Base-by-base conservation (phyloP, 2,113 vertebrate genomes). In the Chaetodon auriga region DNA sequence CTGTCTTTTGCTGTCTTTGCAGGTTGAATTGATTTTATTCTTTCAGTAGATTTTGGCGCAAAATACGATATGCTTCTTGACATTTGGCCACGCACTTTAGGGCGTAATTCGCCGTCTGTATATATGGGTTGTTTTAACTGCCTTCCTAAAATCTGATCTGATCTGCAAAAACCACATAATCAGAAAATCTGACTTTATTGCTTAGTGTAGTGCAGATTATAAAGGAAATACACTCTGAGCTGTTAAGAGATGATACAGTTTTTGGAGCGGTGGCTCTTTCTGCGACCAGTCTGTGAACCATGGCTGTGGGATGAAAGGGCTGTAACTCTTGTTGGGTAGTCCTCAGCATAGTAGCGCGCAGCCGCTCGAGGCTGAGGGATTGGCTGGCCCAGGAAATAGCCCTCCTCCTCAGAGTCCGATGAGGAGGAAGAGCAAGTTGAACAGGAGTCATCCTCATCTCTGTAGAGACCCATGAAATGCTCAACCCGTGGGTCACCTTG, bases 171-270 rank as follows among this genome's bases (percentile, higher is more conserved):
- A 73, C 35, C 55, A 46, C 35, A 71, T 82, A 18, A 55, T 75
- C 68, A 82, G 66, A 84, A 71, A 62, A 82, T 80, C 71, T 62
- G 57, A 81, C 12, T 23, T 21, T 81, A 49, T 89, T 85, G 41
- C 65, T 82, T 81, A 13, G 38, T 68, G 6, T 77, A 71, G 73
- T 81, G 80, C 66, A 78, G 46, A 43, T 68, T 55, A 48, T 62
- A 36, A 80, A 64, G n/a, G 72, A 38, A 85, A 69, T 80, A 25
- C 54, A 73, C 72, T 74, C 48, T 45, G 41, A 64, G 57, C 49
- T 62, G 88, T 96, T 97, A 99, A 36, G 97, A 99, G 94, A 99
- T 98, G 21, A 99, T 99, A 84, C 98, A 99, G 60, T 99, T 99
- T 95, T 99, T 99, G 80, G 97, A 96, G 91, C 97, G 97, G 84